phyloP scores from a whole-genome alignment of 1,140 invertebrate species.

The Eciton burchellii region DNA sequence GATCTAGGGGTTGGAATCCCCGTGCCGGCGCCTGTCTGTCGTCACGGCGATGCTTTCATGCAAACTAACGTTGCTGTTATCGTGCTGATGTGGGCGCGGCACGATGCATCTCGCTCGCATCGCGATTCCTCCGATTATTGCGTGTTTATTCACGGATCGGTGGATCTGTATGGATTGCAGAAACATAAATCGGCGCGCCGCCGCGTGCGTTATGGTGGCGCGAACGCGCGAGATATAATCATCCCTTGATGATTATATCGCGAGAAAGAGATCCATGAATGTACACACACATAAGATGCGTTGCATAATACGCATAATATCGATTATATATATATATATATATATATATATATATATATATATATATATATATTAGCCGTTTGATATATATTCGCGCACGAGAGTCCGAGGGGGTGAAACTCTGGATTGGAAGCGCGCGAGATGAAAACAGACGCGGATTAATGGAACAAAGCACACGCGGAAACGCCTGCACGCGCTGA shows the following conservation, averaged over 20 bases:
- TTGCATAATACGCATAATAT: too few relatives aligned
- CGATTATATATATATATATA: too few relatives aligned
- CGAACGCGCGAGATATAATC: neutral
- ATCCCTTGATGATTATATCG: neutral
- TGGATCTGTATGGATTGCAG: neutral
- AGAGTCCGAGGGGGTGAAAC: too few relatives aligned
- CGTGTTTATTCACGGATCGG: slow-evolving; percentile 14
- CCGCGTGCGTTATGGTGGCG: neutral
- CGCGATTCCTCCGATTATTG: slow-evolving; percentile 18
- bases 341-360: too few relatives aligned
- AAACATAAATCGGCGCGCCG: too few relatives aligned
- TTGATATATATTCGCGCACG: too few relatives aligned
- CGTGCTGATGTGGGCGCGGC: slow-evolving; percentile 12
- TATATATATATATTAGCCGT: too few relatives aligned
- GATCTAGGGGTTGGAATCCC: slow-evolving; percentile 35
- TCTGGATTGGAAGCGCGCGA: too few relatives aligned
- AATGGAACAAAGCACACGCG: slow-evolving; percentile 2
- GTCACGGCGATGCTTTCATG: slow-evolving; percentile 35
- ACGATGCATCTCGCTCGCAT: slow-evolving; percentile 20
- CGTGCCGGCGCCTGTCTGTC: neutral
- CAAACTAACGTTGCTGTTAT: slow-evolving; percentile 16
- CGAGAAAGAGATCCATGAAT: neutral
- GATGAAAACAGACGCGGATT: too few relatives aligned
- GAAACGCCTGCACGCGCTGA: neutral
- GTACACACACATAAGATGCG: neutral